Conservation (phyloP, 2,113 vertebrate genomes). For the Scolopax mira region DNA sequence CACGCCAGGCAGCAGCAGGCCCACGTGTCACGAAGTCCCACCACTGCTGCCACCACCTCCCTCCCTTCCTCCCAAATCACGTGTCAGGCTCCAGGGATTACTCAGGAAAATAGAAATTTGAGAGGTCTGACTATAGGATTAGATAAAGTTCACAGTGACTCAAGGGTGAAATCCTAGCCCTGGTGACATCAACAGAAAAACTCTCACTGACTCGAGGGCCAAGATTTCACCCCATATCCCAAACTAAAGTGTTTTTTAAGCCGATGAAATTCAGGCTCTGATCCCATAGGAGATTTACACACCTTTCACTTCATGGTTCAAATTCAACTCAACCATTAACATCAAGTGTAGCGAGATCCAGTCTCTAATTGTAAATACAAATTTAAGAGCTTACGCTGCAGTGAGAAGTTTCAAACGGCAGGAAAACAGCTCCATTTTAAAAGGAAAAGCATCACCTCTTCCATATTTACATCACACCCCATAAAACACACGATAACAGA, state of each 20-base stretch:
- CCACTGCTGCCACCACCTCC: background rate
- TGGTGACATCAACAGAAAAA: constrained; percentile 52
- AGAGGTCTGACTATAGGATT: constrained; percentile 3
- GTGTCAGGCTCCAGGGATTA: background rate
- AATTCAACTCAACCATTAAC: background rate
- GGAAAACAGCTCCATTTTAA: background rate
- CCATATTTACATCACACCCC: background rate
- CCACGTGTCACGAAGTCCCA: background rate
- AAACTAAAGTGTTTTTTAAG: background rate
- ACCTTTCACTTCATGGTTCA: background rate
- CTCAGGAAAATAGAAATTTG: constrained; percentile 42
- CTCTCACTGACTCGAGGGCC: background rate
- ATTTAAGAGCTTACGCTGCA: background rate
- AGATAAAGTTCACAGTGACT: constrained; percentile 55
- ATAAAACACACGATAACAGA: background rate
- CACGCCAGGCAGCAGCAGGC: background rate
- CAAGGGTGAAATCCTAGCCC: constrained; percentile 34
- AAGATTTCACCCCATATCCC: background rate
- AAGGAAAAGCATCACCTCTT: background rate
- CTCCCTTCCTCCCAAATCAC: background rate
- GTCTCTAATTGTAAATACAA: background rate
- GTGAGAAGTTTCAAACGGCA: background rate
- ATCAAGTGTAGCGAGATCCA: background rate
- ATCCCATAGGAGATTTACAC: background rate
- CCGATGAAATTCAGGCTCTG: background rate